These are phyloP conservation scores for Sebastolobus alascanus DNA, from an alignment of 2,797 vertebrate species.

Conservation along the genomic window DNA sequence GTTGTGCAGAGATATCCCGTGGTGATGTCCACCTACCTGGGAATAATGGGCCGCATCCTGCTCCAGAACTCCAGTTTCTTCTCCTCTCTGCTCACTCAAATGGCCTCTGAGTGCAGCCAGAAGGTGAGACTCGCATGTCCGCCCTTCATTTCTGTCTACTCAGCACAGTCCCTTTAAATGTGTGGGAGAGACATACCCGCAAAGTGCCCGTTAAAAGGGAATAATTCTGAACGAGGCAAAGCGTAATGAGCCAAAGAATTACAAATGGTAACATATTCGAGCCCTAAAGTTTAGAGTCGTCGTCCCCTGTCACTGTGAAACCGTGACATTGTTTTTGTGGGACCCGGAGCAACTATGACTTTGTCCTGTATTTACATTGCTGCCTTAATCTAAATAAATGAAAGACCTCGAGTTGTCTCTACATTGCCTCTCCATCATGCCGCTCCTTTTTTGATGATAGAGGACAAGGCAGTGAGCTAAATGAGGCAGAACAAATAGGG, in stretches of 20 bases:
- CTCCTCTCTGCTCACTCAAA: slow-evolving; percentile 92
- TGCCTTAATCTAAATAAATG: slow-evolving; percentile 29
- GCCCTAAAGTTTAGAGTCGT: slow-evolving; percentile 12
- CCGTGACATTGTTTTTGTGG: slow-evolving; percentile 17
- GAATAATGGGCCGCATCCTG: slow-evolving; percentile 92
- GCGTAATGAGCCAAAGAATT: slow-evolving; percentile 66
- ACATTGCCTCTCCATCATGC: not conserved
- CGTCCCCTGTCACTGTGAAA: slow-evolving; percentile 9
- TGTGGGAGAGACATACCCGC: slow-evolving; percentile 31
- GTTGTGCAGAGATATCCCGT: slow-evolving; percentile 91
- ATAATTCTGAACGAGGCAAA: slow-evolving; percentile 47
- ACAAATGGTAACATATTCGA: slow-evolving; percentile 43
- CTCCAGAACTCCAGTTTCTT: slow-evolving; percentile 95
- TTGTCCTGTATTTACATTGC: slow-evolving; percentile 30
- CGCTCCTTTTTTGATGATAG: slow-evolving; percentile 6
- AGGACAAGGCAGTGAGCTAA: slow-evolving; percentile 6
- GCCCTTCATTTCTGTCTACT: slow-evolving; percentile 59
- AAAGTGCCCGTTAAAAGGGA: slow-evolving; percentile 59
- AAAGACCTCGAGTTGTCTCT: slow-evolving; percentile 5
- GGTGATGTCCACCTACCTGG: slow-evolving; percentile 97
- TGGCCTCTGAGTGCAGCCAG: slow-evolving; percentile 91
- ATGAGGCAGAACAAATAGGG: slow-evolving; percentile 12
- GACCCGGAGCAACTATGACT: slow-evolving; percentile 20
- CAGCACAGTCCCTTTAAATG: slow-evolving; percentile 42
- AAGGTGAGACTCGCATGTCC: slow-evolving; percentile 84